phyloP scores from a whole-genome alignment of 2,888 invertebrate species.

The Caenorhabditis sulstoni region DNA sequence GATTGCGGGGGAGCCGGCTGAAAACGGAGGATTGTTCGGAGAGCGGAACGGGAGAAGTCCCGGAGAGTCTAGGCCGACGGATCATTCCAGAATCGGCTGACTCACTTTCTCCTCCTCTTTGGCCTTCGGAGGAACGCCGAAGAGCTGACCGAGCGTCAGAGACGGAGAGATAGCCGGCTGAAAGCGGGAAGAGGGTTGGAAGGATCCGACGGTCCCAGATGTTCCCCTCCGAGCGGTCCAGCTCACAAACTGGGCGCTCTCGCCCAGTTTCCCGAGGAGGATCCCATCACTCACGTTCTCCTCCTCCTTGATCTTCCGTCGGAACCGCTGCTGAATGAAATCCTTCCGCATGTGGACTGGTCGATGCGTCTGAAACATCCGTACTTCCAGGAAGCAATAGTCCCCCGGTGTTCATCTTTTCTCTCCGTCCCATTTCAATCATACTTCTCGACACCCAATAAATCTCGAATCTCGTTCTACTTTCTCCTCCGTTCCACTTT shows the following conservation, averaged over 20 bases:
- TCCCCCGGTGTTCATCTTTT: neutral
- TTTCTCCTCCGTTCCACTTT: neutral
- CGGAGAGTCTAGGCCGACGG: no score
- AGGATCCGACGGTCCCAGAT: no score
- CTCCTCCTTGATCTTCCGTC: slow-evolving; percentile 73
- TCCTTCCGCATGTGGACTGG: slow-evolving; percentile 80
- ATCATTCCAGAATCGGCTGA: no score
- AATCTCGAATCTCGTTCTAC: neutral
- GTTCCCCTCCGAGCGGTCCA: no score
- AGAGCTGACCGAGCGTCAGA: neutral
- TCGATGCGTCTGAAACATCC: slow-evolving; percentile 77
- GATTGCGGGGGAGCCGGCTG: slow-evolving; percentile 38
- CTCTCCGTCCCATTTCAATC: neutral
- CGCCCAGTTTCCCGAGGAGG: no score
- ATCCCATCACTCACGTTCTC: slow-evolving; percentile 51
- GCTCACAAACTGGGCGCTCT: no score
- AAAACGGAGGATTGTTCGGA: neutral
- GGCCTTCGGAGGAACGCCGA: slow-evolving; percentile 46
- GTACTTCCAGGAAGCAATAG: neutral
- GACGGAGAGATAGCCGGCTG: slow-evolving; percentile 13
- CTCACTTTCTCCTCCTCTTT: no score
- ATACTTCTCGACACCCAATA: neutral
- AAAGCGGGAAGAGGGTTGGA: slow-evolving; percentile 5
- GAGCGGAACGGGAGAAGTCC: no score
- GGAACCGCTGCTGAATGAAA: slow-evolving; percentile 80